Conservation (phyloP, 2,888 invertebrate species). For the Halocaridina rubra region DNA sequence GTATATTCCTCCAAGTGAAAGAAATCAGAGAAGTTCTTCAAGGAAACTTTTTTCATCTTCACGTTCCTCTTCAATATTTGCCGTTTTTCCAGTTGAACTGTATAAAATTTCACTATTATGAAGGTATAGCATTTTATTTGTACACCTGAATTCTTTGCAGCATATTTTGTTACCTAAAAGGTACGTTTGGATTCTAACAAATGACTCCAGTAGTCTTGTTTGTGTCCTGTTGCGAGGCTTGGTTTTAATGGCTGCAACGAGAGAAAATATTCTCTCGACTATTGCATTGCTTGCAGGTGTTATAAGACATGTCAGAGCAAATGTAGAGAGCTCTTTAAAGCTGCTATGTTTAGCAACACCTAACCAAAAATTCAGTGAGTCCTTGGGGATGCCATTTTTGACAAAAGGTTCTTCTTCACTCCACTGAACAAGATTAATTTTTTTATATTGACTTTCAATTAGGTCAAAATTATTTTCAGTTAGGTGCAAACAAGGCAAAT, state of each 20-base stretch:
- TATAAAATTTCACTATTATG: background rate
- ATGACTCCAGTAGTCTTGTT: background rate
- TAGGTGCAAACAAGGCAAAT: background rate
- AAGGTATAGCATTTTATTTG: background rate
- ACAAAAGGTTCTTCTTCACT: background rate
- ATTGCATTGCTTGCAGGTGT: background rate
- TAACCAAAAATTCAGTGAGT: background rate
- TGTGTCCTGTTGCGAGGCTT: background rate
- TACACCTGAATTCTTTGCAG: background rate
- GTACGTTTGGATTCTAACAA: background rate
- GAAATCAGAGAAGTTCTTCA: background rate
- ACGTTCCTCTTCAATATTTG: background rate
- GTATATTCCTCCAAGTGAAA: background rate
- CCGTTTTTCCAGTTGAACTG: background rate
- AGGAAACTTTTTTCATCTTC: background rate
- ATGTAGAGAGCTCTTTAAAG: background rate
- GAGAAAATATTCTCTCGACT: background rate
- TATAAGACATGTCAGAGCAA: too few species aligned
- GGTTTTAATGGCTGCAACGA: background rate
- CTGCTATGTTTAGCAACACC: background rate
- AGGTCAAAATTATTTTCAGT: background rate
- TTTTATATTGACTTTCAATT: background rate
- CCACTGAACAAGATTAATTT: background rate
- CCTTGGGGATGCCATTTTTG: background rate
- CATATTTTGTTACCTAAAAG: background rate